Base-by-base conservation (phyloP, 1,140 invertebrate genomes). In the Nylanderia fulva region DNA sequence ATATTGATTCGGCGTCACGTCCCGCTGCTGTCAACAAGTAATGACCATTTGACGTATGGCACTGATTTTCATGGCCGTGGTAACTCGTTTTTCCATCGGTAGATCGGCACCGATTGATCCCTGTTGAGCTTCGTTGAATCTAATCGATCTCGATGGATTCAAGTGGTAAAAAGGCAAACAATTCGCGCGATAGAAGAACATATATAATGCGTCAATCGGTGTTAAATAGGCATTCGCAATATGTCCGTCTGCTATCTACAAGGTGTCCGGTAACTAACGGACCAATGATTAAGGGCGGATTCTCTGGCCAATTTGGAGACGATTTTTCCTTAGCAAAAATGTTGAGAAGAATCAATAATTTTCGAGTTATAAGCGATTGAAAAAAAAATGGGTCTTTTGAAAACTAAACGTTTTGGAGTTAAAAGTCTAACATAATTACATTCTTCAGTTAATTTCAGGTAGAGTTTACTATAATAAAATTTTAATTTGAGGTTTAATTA, bases 1-100 rank as follows among this genome's bases (percentile, higher is more conserved):
- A 60, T 71, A 82, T 82, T 58, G 77, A 82, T 82, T 82, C 52
- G 69, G 54, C 66, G 77, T 82, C 77, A 82, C 52, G 77, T 82
- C 52, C 66, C 29, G 24, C 33, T 24, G 66, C 52, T 58, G 77
- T 82, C 66, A 60, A 72, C 77, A 69, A 58, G 64, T 82, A 82
- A 82, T 82, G 66, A 82, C 77, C 27, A 33, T 72, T 82, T 82
- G 77, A 82, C 66, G 27, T 82, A 72, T 82, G 66, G 56, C 33
- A 24, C 66, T 13, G 77, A 82, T 72, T 82, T 82, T 82, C 66
- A 82, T 33, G 77, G 66, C 52, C 77, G 58, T 66, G 77, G 42
- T 60, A 82, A 82, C 77, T 54, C 36, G 77, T 82, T 82, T 82
- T 82, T 82, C 77, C 52, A 58, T 82, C 52, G 36, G 42, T 33